Percentiles rank a stretch among this genome's conserved stretches.
These are phyloP conservation scores for Campoletis sonorensis DNA, from an alignment of 1,140 invertebrate species.

Conservation along the genomic window DNA sequence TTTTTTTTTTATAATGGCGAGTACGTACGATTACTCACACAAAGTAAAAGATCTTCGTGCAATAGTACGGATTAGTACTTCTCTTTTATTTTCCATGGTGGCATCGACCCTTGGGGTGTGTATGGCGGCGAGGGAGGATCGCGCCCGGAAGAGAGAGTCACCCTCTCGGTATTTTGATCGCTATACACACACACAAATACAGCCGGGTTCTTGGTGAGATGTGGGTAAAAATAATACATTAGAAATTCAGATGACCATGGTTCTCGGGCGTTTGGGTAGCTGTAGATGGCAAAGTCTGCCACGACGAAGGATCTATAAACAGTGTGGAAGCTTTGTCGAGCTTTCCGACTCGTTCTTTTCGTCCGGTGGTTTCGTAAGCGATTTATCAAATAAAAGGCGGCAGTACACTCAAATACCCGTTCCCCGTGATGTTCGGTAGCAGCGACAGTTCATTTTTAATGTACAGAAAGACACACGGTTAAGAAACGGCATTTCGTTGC, in stretches of 20 bases:
- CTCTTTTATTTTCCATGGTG: constrained; percentile 33
- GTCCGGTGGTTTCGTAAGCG: constrained; percentile 53
- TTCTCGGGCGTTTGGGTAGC: constrained; percentile 50
- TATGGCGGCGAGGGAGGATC: background rate
- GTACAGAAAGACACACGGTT: constrained; percentile 58
- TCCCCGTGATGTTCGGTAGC: constrained; percentile 67
- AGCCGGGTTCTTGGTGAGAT: constrained; percentile 27
- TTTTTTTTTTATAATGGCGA: no score
- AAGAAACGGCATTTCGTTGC: constrained; percentile 38
- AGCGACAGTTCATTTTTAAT: constrained; percentile 75
- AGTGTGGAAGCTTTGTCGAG: constrained; percentile 15
- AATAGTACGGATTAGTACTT: background rate
- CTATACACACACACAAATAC: background rate
- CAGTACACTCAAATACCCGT: constrained; percentile 73
- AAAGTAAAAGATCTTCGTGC: no score
- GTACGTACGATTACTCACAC: no score
- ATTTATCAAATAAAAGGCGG: constrained; percentile 74
- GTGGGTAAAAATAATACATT: constrained; percentile 69
- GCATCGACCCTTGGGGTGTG: constrained; percentile 4
- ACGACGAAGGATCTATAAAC: constrained; percentile 49
- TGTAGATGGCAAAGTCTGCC: constrained; percentile 41
- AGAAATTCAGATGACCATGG: constrained; percentile 74
- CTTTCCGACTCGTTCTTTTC: constrained; percentile 41
- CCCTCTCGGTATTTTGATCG: constrained; percentile 56
- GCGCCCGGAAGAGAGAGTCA: constrained; percentile 47